These are phyloP conservation scores for Mesopsocus fuscifrons DNA, from an alignment of 2,888 invertebrate genomes.

Conservation along the genomic window DNA sequence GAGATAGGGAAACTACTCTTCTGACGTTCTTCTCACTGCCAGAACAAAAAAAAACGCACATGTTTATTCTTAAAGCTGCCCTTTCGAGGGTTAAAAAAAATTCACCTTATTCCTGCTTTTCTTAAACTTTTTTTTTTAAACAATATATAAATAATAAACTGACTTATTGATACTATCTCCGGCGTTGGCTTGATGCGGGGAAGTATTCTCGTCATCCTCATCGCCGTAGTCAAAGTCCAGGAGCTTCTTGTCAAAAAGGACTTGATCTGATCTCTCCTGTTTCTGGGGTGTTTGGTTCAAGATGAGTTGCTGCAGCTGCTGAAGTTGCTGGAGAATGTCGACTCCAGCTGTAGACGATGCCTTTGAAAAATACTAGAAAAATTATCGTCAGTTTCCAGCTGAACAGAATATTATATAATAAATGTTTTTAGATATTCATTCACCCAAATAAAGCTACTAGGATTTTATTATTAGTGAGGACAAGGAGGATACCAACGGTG, in stretches of 20 bases:
- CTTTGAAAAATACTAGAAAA: conserved; percentile 7
- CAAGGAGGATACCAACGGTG: too few relatives aligned
- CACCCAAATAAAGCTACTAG: too few relatives aligned
- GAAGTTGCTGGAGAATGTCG: conserved; percentile 17
- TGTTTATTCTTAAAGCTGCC: too few relatives aligned
- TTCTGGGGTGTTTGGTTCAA: conserved; percentile 16
- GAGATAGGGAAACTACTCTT: too few relatives aligned
- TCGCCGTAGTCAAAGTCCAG: conserved; percentile 85
- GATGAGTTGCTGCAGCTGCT: conserved; percentile 25
- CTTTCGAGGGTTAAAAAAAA: too few relatives aligned
- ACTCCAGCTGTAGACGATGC: conserved; percentile 11
- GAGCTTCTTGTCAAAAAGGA: conserved; percentile 67
- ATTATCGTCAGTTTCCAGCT: neutral
- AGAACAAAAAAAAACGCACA: too few relatives aligned
- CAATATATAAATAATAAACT: too few relatives aligned
- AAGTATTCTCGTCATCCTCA: conserved; percentile 58
- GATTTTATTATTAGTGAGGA: too few relatives aligned
- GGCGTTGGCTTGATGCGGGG: conserved; percentile 16
- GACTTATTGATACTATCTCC: conserved; percentile 2
- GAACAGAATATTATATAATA: neutral
- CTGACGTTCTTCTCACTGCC: too few relatives aligned
- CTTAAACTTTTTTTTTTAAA: too few relatives aligned
- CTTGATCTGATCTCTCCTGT: conserved; percentile 18
- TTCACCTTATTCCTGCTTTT: too few relatives aligned
- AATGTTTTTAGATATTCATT: too few relatives aligned